These are phyloP conservation scores for Oscheius sp. DNA, from an alignment of 1,140 invertebrate species.

Conservation along the genomic window DNA sequence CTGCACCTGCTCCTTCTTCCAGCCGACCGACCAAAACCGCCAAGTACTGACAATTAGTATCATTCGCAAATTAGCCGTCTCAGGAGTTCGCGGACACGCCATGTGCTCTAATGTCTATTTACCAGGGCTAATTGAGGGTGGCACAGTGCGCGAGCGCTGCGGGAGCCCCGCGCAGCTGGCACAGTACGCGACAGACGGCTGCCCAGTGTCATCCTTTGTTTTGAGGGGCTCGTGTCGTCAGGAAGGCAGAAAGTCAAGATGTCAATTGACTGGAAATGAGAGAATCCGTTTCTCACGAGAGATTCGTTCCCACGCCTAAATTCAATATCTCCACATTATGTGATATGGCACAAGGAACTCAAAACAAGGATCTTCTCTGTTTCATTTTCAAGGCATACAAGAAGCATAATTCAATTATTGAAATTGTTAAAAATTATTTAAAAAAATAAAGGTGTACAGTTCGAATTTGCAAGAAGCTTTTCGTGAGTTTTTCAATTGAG, in stretches of 20 bases:
- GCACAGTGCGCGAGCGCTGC: slow-evolving; percentile 3
- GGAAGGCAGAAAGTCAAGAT: too few species aligned
- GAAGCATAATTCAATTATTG: too few species aligned
- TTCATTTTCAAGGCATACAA: too few species aligned
- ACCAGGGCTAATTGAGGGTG: not conserved
- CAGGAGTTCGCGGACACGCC: not conserved
- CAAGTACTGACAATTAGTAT: slow-evolving; percentile 12
- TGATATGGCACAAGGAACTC: too few species aligned
- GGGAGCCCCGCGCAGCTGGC: too few species aligned
- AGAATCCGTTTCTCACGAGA: not conserved
- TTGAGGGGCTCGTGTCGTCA: too few species aligned
- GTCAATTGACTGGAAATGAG: too few species aligned
- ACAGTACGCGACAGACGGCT: not conserved
- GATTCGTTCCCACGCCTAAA: not conserved
- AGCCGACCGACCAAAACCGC: not conserved
- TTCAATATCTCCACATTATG: not conserved
- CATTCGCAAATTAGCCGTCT: slow-evolving; percentile 1
- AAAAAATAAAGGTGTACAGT: too few species aligned
- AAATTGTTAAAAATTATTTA: too few species aligned
- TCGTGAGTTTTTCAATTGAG: too few species aligned
- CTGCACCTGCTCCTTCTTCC: slow-evolving; percentile 5
- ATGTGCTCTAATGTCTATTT: slow-evolving; percentile 32
- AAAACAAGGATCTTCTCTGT: too few species aligned
- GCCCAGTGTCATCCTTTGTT: not conserved
- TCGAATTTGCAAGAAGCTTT: too few species aligned